Evolutionary conservation across 2,888 invertebrate species (phyloP), one percentile per base, ranked within the genome.

Genomic region (Drosophila acutilabella): DNA sequence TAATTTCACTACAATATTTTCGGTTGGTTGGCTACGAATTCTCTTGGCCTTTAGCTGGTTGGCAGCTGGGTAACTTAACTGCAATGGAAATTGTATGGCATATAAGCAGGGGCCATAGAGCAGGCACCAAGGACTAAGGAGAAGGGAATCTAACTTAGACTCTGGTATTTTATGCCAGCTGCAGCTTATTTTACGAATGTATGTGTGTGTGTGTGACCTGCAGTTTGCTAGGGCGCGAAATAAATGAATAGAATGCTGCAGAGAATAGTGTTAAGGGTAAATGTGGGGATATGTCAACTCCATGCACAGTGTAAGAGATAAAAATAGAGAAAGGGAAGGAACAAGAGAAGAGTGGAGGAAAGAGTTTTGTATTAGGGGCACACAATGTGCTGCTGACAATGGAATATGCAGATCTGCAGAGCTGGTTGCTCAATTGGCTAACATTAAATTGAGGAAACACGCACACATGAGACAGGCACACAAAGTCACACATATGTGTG

Each of bases 111-210:
- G 36, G 13, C 11, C 36, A 36, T 11, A 36, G 36, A 36, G 13
- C 36, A 36, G 36, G 36, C 36, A 36, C 36, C 36, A 36, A 36
- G 18, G 20, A 36, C 33, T 13, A 7, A n/a, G 33, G 33, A 30
- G 11, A 5, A 33, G 33, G 36, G 16, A 16, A 26, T 47, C 26
- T 4, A 20, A 44, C 14, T 33, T 10, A n/a, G 20, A 7, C 33
- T 20, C 42, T 74, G 74, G 74, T 67, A 75, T 68, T 75, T 71
- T 64, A 50, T 67, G 68, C 60, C 59, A 57, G 57, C 41, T 60
- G 57, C 71, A 75, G 54, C 68, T 64, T 61, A 54, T 65, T 66
- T 51, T 50, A 53, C 44, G 50, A 51, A 45, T 50, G 62, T 59
- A 2, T 36, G 36, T 33, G 33, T 13, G 36, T 36, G 13, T 36